Evolutionary conservation across 2,797 vertebrate species (phyloP).

Genomic region (Simalia tracyae): DNA sequence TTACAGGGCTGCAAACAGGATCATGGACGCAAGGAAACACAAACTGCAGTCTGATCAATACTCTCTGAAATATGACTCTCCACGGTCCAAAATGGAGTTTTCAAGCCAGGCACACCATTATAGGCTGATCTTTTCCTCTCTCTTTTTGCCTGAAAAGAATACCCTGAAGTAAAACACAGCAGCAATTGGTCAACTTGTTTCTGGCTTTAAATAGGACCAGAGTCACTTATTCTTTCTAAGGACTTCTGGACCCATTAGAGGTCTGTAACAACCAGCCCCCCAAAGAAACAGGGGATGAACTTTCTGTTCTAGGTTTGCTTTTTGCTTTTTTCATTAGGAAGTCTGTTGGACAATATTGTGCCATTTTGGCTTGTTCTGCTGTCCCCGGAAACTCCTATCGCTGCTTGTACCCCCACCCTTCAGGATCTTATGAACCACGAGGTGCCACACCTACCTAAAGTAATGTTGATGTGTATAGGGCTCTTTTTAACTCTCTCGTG

Average conservation of each 20-base stretch:
- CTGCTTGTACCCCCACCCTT: not conserved
- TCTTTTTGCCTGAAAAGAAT: constrained; percentile 68
- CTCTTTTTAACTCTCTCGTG: not conserved
- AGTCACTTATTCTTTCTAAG: constrained; percentile 74
- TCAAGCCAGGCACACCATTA: constrained; percentile 91
- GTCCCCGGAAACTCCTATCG: not conserved
- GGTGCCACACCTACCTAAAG: not conserved
- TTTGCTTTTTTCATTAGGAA: not conserved
- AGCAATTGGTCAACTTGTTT: constrained; percentile 75
- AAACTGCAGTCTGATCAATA: constrained; percentile 88
- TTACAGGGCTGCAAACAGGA: constrained; percentile 96
- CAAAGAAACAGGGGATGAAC: constrained; percentile 37
- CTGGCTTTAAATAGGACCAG: constrained; percentile 71
- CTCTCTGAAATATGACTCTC: constrained; percentile 91
- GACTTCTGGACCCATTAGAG: constrained; percentile 68
- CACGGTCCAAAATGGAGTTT: constrained; percentile 85
- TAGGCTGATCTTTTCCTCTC: constrained; percentile 68
- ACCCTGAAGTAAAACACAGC: constrained; percentile 73
- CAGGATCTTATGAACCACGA: not conserved
- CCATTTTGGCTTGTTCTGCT: not conserved
- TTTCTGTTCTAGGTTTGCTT: not conserved
- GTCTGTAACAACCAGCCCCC: constrained; percentile 50
- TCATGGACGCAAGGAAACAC: constrained; percentile 77
- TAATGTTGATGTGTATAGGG: not conserved
- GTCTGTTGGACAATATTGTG: not conserved